Percentiles rank a stretch among this genome's conserved stretches.
phyloP scores from a whole-genome alignment of 1,140 invertebrate species.

The Drosophila leontia region DNA sequence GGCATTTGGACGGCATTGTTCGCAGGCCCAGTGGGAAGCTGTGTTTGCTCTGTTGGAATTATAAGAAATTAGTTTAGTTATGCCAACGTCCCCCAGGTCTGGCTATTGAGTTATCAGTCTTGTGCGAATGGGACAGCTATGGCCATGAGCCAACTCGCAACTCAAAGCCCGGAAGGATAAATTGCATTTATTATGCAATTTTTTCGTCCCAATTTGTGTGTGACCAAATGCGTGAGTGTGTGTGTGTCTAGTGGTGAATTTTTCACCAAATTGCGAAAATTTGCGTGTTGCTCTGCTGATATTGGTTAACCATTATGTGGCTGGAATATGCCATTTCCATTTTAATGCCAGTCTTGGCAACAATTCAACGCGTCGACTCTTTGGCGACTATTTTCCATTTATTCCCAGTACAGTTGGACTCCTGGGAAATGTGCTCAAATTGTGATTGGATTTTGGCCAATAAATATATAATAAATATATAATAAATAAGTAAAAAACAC shows the following conservation, averaged over 20 bases:
- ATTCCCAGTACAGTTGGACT: neutral
- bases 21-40: neutral
- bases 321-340: conserved; percentile 25
- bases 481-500: conserved; percentile 1
- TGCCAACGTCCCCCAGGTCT: conserved; percentile 13
- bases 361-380: conserved; percentile 13
- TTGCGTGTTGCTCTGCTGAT: conserved; percentile 28
- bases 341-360: conserved; percentile 16
- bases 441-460: conserved; percentile 4
- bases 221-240: neutral
- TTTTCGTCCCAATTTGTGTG: conserved; percentile 17
- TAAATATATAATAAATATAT: neutral
- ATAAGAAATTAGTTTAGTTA: conserved; percentile 67
- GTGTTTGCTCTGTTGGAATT: conserved; percentile 24
- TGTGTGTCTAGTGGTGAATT: neutral
- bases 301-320: conserved; percentile 31
- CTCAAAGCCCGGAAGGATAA: conserved; percentile 2
- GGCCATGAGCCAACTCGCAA: conserved; percentile 2
- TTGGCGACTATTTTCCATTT: conserved; percentile 21
- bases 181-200: conserved; percentile 43
- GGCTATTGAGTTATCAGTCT: conserved; percentile 25
- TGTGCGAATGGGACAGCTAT: conserved; percentile 12
- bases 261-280: conserved; percentile 17
- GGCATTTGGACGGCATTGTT: conserved; percentile 36
- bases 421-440: conserved; percentile 6